Percentiles rank a stretch among this genome's conserved stretches.
Conservation (phyloP, 2,888 invertebrate species). For the Alloplasta piceator region DNA sequence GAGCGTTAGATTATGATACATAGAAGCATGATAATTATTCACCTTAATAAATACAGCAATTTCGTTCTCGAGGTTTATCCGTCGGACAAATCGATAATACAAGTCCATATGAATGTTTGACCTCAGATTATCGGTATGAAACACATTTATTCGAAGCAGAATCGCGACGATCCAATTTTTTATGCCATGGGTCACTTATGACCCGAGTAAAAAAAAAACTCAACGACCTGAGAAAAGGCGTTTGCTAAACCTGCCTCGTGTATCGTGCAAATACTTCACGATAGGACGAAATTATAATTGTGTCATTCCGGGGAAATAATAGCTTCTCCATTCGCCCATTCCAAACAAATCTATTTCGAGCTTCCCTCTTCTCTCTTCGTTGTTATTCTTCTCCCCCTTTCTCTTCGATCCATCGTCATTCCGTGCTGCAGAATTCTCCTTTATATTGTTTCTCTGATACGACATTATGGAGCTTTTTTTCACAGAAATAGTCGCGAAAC, state of each 20-base stretch:
- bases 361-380: conserved; percentile 19
- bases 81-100: conserved; percentile 12
- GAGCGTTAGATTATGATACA: conserved; percentile 40
- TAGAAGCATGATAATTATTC: conserved; percentile 48
- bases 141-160: no score
- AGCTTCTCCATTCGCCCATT: conserved; percentile 34
- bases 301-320: conserved; percentile 32
- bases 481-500: not conserved
- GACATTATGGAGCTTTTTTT: conserved; percentile 3
- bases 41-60: conserved; percentile 24
- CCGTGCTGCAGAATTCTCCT: not conserved
- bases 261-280: not conserved
- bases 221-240: no score
- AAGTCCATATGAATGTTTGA: no score
- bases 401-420: conserved; percentile 22
- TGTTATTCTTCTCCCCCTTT: conserved; percentile 1
- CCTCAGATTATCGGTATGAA: no score
- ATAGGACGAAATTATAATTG: conserved; percentile 41
- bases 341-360: conserved; percentile 39
- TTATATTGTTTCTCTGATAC: conserved; percentile 3
- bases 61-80: conserved; percentile 41
- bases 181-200: no score
- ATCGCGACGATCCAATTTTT: no score
- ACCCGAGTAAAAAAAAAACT: no score
- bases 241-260: no score